Evolutionary conservation across 2,113 vertebrate species (phyloP), one percentile per base, ranked within the genome.

Genomic region (Vireo altiloquus): DNA sequence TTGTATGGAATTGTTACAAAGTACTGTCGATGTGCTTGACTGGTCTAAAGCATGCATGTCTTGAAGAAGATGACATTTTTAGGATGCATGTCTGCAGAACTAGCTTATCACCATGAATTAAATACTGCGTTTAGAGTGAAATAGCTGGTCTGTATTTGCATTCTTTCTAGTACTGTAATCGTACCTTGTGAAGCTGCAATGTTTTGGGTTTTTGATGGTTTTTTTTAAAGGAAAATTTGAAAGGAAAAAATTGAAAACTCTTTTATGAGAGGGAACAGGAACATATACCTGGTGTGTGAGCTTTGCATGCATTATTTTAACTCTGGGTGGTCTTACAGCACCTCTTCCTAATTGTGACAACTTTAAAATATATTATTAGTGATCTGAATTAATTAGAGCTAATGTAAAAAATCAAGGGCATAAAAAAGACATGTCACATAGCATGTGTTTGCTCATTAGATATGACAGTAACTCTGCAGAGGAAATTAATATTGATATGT

Each of bases 401-500:
- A 87, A 94, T 33, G 24, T 94, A 81, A 93, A 95, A 95, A 92
- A 39, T 80, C 82, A 85, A 80, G 75, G 50, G 35, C 84, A 83
- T 95, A 75, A 91, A 93, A 93, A 92, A 39, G 85, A 59, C 76
- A 59, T 81, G 80, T 87, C 69, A 74, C 49, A 56, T 56, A 88
- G 52, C 63, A 56, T 86, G 56, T 94, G 47, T 86, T 94, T 96
- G 75, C 82, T 92, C 60, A 94, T 95, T 94, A 89, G 90, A 40
- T 83, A 49, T n/a, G 94, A 90, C 87, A 86, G 79, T 66, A 90
- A 81, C 39, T 95, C 85, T 66, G 39, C 56, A 68, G 76, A 71
- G 85, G 18, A 96, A 90, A 97, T 95, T 78, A 94, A 91, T 94
- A 92, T 94, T 94, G 82, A 86, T 95, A 61, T 13, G 35, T 86